Conservation (phyloP, 1,140 invertebrate genomes). For the Diuraphis noxia region DNA sequence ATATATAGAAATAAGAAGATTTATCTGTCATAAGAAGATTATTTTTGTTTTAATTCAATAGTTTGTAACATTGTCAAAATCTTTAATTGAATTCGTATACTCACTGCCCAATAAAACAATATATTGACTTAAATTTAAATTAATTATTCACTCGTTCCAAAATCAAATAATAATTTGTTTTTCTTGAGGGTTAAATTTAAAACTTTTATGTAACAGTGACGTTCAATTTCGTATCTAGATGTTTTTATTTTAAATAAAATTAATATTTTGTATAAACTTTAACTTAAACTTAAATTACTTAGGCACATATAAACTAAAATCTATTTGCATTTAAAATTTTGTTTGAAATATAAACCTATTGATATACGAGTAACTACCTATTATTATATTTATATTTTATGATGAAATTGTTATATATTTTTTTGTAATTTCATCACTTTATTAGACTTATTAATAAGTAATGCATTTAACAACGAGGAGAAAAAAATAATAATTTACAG, state of each 20-base stretch:
- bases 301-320: neutral
- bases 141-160: neutral
- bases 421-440: neutral
- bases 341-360: neutral
- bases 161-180: neutral
- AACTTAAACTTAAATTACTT: neutral
- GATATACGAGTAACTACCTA: too few species aligned
- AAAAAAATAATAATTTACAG: neutral
- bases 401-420: neutral
- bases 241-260: slow-evolving; percentile 3
- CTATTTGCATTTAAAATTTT: neutral
- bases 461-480: neutral
- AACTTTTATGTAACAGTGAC: neutral
- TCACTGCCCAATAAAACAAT: neutral
- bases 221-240: neutral
- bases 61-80: neutral
- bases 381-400: neutral
- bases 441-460: neutral
- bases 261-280: neutral
- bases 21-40: neutral
- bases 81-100: neutral
- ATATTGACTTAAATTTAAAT: neutral
- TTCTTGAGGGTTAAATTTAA: neutral
- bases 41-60: neutral
- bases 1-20: too few species aligned